Evolutionary conservation across 1,140 invertebrate species (phyloP).

Genomic region (Myzus persicae): DNA sequence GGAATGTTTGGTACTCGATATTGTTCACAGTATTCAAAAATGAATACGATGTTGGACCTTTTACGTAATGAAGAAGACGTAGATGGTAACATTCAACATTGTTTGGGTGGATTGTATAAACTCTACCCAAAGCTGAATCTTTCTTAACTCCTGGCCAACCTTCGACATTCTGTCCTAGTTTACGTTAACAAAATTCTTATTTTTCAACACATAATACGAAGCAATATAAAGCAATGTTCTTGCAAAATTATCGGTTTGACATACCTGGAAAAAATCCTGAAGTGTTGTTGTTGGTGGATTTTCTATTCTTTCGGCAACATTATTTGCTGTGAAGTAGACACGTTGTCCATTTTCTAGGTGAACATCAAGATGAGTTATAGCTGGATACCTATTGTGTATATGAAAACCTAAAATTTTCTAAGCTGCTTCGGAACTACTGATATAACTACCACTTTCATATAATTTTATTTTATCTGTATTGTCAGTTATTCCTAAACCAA

Average conservation of each 20-base stretch:
- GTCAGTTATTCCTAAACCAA: constrained; percentile 60
- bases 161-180: constrained; percentile 55
- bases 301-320: constrained; percentile 60
- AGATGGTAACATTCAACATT: constrained; percentile 60
- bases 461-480: constrained; percentile 16
- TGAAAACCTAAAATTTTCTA: constrained; percentile 65
- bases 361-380: constrained; percentile 63
- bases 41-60: constrained; percentile 63
- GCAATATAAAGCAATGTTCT: constrained; percentile 60
- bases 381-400: constrained; percentile 64
- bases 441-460: no score
- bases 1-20: constrained; percentile 62
- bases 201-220: no score
- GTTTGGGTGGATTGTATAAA: constrained; percentile 64
- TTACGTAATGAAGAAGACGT: constrained; percentile 63
- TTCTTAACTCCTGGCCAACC: constrained; percentile 58
- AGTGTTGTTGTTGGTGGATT: constrained; percentile 52
- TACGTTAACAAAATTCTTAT: constrained; percentile 59
- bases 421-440: constrained; percentile 63
- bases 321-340: background rate
- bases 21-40: constrained; percentile 63
- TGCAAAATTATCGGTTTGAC: constrained; percentile 61
- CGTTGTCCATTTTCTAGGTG: constrained; percentile 29
- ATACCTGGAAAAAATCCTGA: constrained; percentile 64
- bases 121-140: constrained; percentile 61